Percentiles rank a stretch among this genome's conserved stretches.
Evolutionary conservation across 2,888 invertebrate genomes (phyloP).

Genomic region (Carpatolechia fugitivella): DNA sequence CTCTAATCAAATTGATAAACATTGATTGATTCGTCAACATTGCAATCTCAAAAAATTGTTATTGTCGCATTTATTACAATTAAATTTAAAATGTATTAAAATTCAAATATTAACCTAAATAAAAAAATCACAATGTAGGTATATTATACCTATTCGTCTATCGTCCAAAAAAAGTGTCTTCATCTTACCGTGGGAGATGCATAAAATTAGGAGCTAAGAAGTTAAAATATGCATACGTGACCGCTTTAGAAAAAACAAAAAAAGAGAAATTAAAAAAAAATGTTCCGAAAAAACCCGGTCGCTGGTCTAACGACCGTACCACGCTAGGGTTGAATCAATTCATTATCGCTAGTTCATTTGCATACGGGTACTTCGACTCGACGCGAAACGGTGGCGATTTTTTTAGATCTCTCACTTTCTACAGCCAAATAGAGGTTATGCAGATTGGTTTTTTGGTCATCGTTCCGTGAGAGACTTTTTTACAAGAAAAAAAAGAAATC

Average conservation of each 20-base stretch:
- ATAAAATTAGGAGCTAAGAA: constrained; percentile 54
- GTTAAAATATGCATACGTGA: constrained; percentile 62
- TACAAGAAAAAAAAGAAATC: constrained; percentile 33
- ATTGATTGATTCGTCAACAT: too few relatives aligned
- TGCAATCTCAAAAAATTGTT: too few relatives aligned
- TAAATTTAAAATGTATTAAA: too few relatives aligned
- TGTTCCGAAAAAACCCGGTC: constrained; percentile 29
- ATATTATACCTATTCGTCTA: too few relatives aligned
- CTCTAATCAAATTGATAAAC: too few relatives aligned
- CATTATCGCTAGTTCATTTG: too few relatives aligned
- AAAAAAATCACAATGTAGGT: too few relatives aligned
- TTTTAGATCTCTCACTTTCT: constrained; percentile 31
- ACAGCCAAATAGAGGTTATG: constrained; percentile 64
- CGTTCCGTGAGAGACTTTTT: constrained; percentile 47
- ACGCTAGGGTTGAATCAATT: constrained; percentile 41
- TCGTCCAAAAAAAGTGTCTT: constrained; percentile 32
- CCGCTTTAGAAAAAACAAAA: constrained; percentile 55
- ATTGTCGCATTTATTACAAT: too few relatives aligned
- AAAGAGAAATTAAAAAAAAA: constrained; percentile 31
- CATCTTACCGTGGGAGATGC: constrained; percentile 57
- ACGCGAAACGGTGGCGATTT: constrained; percentile 65
- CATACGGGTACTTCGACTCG: too few relatives aligned
- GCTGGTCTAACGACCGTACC: constrained; percentile 32
- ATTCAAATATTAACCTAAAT: too few relatives aligned
- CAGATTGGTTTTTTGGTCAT: constrained; percentile 73